Percentiles rank a stretch among this genome's conserved stretches.
Evolutionary conservation across 2,888 invertebrate genomes (phyloP).

Genomic region (Phengaris arion): DNA sequence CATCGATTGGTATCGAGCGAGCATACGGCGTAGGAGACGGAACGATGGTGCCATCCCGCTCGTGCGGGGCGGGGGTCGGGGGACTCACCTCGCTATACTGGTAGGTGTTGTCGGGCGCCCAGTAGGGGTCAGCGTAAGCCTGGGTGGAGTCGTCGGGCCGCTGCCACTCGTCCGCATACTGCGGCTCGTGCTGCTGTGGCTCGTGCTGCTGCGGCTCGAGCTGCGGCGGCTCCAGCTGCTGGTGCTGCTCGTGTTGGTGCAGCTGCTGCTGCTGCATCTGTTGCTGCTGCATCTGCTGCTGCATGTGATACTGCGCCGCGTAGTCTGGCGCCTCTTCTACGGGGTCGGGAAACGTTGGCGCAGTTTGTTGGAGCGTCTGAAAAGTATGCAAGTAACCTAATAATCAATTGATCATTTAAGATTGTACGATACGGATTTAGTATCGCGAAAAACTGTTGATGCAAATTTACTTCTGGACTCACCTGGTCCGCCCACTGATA

Average conservation of each 20-base stretch:
- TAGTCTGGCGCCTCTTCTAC: conserved; percentile 47
- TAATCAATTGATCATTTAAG: no score
- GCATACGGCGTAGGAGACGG: conserved; percentile 4
- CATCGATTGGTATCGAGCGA: neutral
- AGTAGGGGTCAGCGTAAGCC: conserved; percentile 53
- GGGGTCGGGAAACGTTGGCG: conserved; percentile 36
- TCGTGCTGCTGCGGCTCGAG: conserved; percentile 39
- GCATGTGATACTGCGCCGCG: conserved; percentile 47
- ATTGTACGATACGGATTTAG: no score
- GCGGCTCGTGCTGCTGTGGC: conserved; percentile 33
- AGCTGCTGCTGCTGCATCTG: conserved; percentile 29
- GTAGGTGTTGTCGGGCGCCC: conserved; percentile 51
- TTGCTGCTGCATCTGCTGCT: conserved; percentile 36
- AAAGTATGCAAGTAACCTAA: neutral
- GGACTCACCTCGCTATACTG: conserved; percentile 54
- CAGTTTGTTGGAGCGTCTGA: conserved; percentile 37
- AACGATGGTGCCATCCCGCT: conserved; percentile 26
- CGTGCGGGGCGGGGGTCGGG: conserved; percentile 11
- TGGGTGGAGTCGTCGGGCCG: conserved; percentile 44
- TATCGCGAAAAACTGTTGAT: no score
- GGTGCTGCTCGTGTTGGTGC: conserved; percentile 31
- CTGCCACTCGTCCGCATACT: conserved; percentile 34
- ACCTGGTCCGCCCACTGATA: conserved; percentile 52
- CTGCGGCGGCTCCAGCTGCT: conserved; percentile 40
- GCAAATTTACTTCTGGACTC: conserved; percentile 1